Conservation (phyloP, 2,113 vertebrate species). For the Oceanodroma tethys region DNA sequence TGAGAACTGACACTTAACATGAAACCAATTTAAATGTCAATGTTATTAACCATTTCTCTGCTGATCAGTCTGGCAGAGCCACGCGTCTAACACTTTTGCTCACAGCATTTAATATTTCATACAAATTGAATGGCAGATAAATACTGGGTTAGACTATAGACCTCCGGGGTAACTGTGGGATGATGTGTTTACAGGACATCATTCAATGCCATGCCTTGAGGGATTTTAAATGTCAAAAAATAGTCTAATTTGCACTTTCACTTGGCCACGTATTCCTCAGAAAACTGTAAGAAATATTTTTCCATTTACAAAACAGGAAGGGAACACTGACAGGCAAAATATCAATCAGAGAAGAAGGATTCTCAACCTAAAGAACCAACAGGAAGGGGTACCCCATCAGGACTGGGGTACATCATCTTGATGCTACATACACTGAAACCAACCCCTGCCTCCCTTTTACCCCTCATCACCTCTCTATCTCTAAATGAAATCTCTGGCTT, state of each 20-base stretch:
- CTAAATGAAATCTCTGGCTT: background rate
- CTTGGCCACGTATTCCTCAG: background rate
- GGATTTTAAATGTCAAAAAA: background rate
- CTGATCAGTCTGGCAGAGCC: background rate
- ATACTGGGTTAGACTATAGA: background rate
- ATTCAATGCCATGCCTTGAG: background rate
- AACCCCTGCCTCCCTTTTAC: background rate
- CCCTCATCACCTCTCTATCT: background rate
- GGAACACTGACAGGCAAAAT: background rate
- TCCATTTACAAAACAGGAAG: background rate
- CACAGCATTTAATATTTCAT: background rate
- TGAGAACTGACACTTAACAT: constrained; percentile 45
- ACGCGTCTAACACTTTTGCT: background rate
- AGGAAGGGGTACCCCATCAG: background rate
- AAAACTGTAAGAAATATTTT: background rate
- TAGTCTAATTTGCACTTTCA: background rate
- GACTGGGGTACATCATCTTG: background rate
- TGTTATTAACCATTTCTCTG: constrained; percentile 31
- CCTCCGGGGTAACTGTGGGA: background rate
- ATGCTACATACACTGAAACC: background rate
- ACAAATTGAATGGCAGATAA: background rate
- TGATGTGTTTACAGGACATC: background rate
- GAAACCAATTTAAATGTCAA: constrained; percentile 55
- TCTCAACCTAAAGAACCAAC: background rate
- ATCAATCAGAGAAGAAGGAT: background rate